Evolutionary conservation across 2,113 vertebrate genomes (phyloP).

Genomic region (Odontesthes bonariensis): DNA sequence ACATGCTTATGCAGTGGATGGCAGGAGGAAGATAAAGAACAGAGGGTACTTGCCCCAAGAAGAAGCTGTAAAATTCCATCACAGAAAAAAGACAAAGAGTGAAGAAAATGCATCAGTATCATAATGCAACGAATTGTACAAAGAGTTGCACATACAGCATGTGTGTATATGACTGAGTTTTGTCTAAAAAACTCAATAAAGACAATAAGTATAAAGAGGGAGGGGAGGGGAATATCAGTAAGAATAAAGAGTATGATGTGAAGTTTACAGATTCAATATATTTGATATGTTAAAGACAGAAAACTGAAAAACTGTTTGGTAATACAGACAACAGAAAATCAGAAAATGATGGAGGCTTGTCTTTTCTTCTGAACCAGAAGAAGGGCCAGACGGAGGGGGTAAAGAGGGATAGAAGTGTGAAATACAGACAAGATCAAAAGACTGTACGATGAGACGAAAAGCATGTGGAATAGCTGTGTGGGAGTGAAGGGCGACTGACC

Average conservation of each 20-base stretch:
- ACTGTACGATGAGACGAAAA: conserved; percentile 35
- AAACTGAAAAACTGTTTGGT: not conserved
- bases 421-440: conserved; percentile 67
- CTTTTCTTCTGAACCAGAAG: conserved; percentile 34
- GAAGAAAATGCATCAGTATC: conserved; percentile 51
- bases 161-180: not conserved
- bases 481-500: conserved; percentile 64
- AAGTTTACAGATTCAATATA: not conserved
- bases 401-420: conserved; percentile 28
- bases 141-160: conserved; percentile 43
- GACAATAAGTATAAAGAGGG: not conserved
- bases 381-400: conserved; percentile 38
- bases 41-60: conserved; percentile 93
- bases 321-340: conserved; percentile 29
- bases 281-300: not conserved
- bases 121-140: conserved; percentile 72
- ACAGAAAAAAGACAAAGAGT: conserved; percentile 81
- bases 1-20: conserved; percentile 17
- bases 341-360: conserved; percentile 39
- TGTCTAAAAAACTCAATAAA: conserved; percentile 10
- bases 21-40: conserved; percentile 73
- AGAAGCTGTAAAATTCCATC: conserved; percentile 84
- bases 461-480: conserved; percentile 62
- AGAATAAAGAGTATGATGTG: conserved; percentile 75
- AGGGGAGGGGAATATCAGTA: conserved; percentile 48